Base-by-base conservation (phyloP, 2,113 vertebrate genomes). In the Rhinolophus sinicus region DNA sequence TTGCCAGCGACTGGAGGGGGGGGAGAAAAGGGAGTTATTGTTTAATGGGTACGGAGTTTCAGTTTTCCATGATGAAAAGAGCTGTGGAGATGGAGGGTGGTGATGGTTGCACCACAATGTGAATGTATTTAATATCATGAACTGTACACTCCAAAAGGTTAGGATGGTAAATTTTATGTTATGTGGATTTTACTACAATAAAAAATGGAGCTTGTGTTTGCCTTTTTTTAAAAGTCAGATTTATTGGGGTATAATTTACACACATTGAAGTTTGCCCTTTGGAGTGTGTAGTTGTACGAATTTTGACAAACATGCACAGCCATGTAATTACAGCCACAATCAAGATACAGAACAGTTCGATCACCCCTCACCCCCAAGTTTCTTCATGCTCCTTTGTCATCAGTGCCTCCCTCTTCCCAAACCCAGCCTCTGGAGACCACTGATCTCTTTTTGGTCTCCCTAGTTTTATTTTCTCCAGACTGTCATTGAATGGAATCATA, bases 181-280 rank as follows among this genome's bases (percentile, higher is more conserved):
- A 8, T 38, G 35, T 88, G 30, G 85, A 73, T 69, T 83, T 38
- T 13, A 50, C 52, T 52, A 69, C 73, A 64, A 56, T 50, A 11
- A 80, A 69, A 93, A 56, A 54, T 30, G 30, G 24, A 38, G 35
- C n/a, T 87, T 62, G 3, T 40, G 12, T 75, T 65, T 93, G n/a
- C 44, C 30, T 44, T 58, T 76, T 64, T 96, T 88, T n/a, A 28
- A 18, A 88, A 83, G 73, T 90, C 69, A 28, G 50, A 40, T 89
- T 82, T 95, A 35, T 70, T 35, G 12, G 58, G 28, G 16, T 62
- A 33, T 67, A 84, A 81, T 15, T 90, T 70, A 62, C 22, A 12
- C 24, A 38, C 3, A 26, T 19, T 52, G 47, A 65, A 91, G 50
- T 8, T 18, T 8, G n/a, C 26, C 24, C 6, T 77, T 47, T 18